Base-by-base conservation (phyloP, 2,113 vertebrate species). In the Myodes glareolus region DNA sequence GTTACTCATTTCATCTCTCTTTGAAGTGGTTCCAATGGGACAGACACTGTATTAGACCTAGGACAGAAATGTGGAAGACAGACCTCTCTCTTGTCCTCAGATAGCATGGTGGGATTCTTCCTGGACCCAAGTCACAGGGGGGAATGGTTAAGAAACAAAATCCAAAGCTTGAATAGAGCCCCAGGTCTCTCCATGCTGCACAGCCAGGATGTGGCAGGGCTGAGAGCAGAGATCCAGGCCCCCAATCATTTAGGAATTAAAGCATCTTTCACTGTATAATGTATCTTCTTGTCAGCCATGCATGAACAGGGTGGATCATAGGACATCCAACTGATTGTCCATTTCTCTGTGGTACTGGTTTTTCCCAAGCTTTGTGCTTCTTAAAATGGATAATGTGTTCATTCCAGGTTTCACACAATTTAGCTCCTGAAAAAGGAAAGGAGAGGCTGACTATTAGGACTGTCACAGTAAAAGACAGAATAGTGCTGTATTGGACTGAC, bases 121-220 rank as follows among this genome's bases (percentile, higher is more conserved):
- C 61, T 25, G n/a, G 52, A 73, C 36, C 31, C 23, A 31, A 76
- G 6, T 25, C 39, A 29, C 25, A 25, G 5, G 17, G 17, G 17
- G 3, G 11, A 3, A 11, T 1, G 16, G 0, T 39, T n/a, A 87
- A 9, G 47, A 70, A 50, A 39, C 8, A 0, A 7, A 39, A 67
- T 27, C 21, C 14, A 39, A 58, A 88, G 21, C 68, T 84, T 25
- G 4, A 27, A 27, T 4, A 19, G 1, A 47, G 23, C 33, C 68
- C 21, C 25, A 7, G 8, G 12, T 61, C 14, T 21, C 16, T 55
- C 58, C 36, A 42, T 68, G 65, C 36, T 52, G 65, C 50, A 21
- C 3, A 23, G n/a, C 17, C 10, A 81, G 7, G 58, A 16, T 45
- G 4, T 27, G 33, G 75, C 21, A n/a, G 63, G 27, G n/a, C 7